Evolutionary conservation across 2,113 vertebrate species (phyloP), one percentile per base, ranked within the genome.

Genomic region (Antennarius striatus): DNA sequence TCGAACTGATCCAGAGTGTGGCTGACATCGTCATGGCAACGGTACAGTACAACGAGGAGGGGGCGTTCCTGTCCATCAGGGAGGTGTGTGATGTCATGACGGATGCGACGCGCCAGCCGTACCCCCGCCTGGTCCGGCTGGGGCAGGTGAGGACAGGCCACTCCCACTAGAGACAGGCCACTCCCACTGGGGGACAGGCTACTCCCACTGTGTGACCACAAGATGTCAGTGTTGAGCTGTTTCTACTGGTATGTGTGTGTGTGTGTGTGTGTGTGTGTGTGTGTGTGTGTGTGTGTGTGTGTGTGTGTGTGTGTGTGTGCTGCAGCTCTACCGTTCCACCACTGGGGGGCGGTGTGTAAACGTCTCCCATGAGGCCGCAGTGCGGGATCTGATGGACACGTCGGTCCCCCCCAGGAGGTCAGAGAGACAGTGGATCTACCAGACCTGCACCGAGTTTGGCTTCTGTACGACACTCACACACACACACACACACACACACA

Each of bases 361-460:
- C 9, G 71, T 86, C 39, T 94, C 94, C 8, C 72, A 86, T 10
- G 81, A 90, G 52, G 78, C 83, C 45, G 36, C 73, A 0, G 10
- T 95, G 65, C 59, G 74, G 3, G 83, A 88, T 1, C 84, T 96
- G 73, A 89, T 73, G 62, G 69, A 88, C 64, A 92, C 90, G 0
- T 68, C 71, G 2, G 11, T 87, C 8, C 66, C 39, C 39, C 49
- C 64, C 0, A 70, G 84, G 0, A 58, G 84, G 10, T 68, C 82
- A 9, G 77, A 75, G 53, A 89, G 95, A 64, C 94, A 94, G 82
- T 96, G 95, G 95, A 75, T 83, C 64, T 95, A 94, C 80, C 95
- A 96, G 88, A 93, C 93, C 3, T 96, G 95, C 85, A 92, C 92
- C 0, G 94, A 95, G 75, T 96, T 96, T 6, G 95, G 95, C 81